Evolutionary conservation across 2,113 vertebrate genomes (phyloP), one percentile per base, ranked within the genome.

Genomic region (Cygnus buccinator): DNA sequence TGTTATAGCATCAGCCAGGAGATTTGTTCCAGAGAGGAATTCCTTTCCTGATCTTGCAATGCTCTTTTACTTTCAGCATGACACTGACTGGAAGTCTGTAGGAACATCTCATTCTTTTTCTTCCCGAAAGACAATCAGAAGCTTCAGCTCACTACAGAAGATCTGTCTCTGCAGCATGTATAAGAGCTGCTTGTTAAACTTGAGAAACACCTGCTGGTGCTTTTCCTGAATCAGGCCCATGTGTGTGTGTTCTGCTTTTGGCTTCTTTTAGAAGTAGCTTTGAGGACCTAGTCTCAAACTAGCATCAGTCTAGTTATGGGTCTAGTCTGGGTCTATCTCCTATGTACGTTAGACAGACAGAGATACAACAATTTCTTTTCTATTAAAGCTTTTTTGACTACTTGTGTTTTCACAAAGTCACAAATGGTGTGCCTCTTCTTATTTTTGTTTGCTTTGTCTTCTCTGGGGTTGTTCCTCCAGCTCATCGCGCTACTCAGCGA

Each of bases 271-370:
- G 35, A 70, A 70, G 52, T 33, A 63, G 31, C 25, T 85, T n/a
- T 61, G 31, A 59, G 35, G 20, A n/a, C 20, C 14, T 23, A 59
- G 55, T 86, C 41, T 50, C 65, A 84, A 46, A 37, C 31, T 12
- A 14, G 4, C 62, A 25, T n/a, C 37, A 22, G 3, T 62, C 12
- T 54, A n/a, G 33, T 72, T 29, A 20, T 62, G 35, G 43, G 26
- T 43, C 25, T 87, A 1, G 62, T 20, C 62, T 41, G 11, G 18
- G 17, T 41, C 52, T 23, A 2, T 71, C 12, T 83, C 50, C 26
- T 0, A 0, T 33, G 16, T 28, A 2, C 1, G 1, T 19, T 3
- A 74, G 58, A 11, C 23, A 79, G 48, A 43, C 10, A 2, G 65
- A 81, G 35, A 25, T 33, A 33, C 37, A 55, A 66, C 31, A 3